Base-by-base conservation (phyloP, 2,888 invertebrate species). In the Netelia fuscicornis region DNA sequence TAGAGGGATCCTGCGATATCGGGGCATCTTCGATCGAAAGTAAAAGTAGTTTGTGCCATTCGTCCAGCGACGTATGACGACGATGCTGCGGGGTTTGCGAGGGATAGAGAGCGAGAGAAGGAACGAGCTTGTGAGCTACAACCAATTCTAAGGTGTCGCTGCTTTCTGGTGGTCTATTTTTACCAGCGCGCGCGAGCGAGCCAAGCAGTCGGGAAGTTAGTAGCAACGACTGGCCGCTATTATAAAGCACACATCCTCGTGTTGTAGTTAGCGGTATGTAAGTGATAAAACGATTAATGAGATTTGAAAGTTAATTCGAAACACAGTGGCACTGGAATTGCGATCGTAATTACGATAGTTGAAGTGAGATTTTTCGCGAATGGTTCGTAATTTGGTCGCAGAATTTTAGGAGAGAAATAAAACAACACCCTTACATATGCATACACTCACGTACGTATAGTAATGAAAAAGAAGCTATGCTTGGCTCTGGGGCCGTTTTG, bases 81-180 rank as follows among this genome's bases (percentile, higher is more conserved):
- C 1, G 64, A 81, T 30, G 77, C 62, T 60, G 79, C 17, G 20
- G n/a, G 42, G 56, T 42, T 30, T 37, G 37, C 10, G 60, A 74
- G 71, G 54, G 72, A 20, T 5, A 62, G 56, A 42, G 42, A 11
- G 70, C 64, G 48, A 54, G 56, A 30, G 80, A 17, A n/a, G 54
- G 48, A 74, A 54, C 64, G 64, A 17, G 52, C 67, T 60, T 1
- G 37, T 37, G 54, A 83, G 74, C 83, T 82, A 85, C 81, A 87
- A 87, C 81, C 86, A 86, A 87, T 83, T 83, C 89, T 90, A 87
- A 91, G 91, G 91, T 91, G 91, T 92, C 92, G 92, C 91, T 92
- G 80, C 65, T 80, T 90, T 91, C 90, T 89, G 91, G 90, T 91
- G 88, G 87, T 92, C 92, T 92, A 92, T 92, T 92, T 92, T 90